Percentiles rank a stretch among this genome's conserved stretches.
Conservation (phyloP, 1,140 invertebrate genomes). For the Ips nitidus region DNA sequence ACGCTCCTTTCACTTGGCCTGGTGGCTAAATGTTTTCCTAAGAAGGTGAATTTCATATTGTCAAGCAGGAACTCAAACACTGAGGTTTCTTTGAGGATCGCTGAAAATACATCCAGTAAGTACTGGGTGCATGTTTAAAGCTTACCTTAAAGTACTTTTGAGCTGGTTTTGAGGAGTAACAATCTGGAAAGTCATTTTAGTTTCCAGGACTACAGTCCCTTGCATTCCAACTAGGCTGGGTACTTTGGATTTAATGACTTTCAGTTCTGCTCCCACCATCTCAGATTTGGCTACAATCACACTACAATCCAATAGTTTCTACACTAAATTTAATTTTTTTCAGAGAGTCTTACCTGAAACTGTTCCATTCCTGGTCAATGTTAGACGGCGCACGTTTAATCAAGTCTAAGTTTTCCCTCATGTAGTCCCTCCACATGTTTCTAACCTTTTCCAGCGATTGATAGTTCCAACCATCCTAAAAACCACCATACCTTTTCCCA, state of each 20-base stretch:
- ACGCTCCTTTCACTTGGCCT: constrained; percentile 68
- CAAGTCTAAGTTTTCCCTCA: constrained; percentile 43
- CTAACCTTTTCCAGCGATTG: constrained; percentile 36
- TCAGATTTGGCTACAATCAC: constrained; percentile 45
- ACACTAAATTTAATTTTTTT: no score
- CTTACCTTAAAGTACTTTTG: constrained; percentile 61
- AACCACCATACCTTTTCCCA: neutral
- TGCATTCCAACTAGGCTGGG: constrained; percentile 62
- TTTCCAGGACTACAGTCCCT: constrained; percentile 78
- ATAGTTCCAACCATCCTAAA: constrained; percentile 44
- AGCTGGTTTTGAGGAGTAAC: constrained; percentile 65
- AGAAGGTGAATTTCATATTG: constrained; percentile 62
- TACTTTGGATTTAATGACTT: constrained; percentile 62
- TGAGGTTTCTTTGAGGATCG: constrained; percentile 68
- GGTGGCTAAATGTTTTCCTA: constrained; percentile 68
- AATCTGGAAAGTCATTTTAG: constrained; percentile 74
- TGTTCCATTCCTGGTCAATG: constrained; percentile 42
- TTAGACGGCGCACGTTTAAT: constrained; percentile 34
- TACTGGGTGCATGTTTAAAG: no score
- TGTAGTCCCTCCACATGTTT: constrained; percentile 46
- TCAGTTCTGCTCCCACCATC: constrained; percentile 47
- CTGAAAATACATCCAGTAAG: constrained; percentile 53
- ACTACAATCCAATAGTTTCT: constrained; percentile 5
- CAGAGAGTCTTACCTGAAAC: constrained; percentile 22
- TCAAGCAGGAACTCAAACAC: constrained; percentile 65